Conservation (phyloP, 2,113 vertebrate genomes). For the Nymphicus hollandicus region DNA sequence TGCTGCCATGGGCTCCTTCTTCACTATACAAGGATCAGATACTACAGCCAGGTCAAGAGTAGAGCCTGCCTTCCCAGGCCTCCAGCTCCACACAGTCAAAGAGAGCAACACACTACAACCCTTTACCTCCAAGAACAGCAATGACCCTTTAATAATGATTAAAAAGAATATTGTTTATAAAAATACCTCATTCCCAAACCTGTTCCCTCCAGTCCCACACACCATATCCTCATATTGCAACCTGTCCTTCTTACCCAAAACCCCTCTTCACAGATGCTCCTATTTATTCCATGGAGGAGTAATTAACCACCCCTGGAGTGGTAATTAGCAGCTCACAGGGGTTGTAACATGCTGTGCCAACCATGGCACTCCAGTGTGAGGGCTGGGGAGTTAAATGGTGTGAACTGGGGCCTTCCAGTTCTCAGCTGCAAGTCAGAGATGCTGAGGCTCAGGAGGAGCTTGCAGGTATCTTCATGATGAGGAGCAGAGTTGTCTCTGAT, state of each 20-base stretch:
- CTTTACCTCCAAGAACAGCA: not conserved
- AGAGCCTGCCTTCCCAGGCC: rapidly evolving
- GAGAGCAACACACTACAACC: rapidly evolving
- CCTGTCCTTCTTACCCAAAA: rapidly evolving
- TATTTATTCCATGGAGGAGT: not conserved
- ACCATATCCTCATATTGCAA: rapidly evolving
- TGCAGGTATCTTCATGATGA: not conserved
- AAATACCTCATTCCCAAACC: not conserved
- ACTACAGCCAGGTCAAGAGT: rapidly evolving
- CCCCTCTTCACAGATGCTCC: not conserved
- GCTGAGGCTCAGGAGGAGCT: not conserved
- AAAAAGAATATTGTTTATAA: rapidly evolving
- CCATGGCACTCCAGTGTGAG: rapidly evolving
- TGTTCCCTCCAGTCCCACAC: not conserved
- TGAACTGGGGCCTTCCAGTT: not conserved
- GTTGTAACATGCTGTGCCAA: not conserved
- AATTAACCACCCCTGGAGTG: not conserved
- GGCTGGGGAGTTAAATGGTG: not conserved
- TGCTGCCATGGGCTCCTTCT: rapidly evolving
- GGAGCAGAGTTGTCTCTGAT: not conserved
- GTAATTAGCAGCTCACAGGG: not conserved
- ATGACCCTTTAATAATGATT: rapidly evolving
- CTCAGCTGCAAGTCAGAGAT: not conserved
- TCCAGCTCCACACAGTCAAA: too few species aligned
- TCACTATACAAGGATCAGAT: rapidly evolving